Conservation (phyloP, 2,113 vertebrate genomes). For the Colaptes auratus region DNA sequence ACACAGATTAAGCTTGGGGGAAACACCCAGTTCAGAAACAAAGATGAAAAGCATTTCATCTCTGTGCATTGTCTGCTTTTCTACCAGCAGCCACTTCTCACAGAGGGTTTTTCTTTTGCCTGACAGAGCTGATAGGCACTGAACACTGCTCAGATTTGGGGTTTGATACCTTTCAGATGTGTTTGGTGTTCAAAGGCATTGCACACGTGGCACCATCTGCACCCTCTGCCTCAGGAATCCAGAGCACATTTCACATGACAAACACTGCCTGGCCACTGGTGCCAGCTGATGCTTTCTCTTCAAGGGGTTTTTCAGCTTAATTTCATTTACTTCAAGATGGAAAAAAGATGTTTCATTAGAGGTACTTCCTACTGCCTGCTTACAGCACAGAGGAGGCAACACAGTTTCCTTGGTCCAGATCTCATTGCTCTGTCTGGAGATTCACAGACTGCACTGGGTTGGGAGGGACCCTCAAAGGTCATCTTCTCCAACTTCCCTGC, state of each 20-base stretch:
- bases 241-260: neutral
- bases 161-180: constrained; percentile 38
- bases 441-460: neutral
- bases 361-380: neutral
- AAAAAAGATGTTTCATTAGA: neutral
- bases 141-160: neutral
- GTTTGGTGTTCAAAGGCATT: neutral
- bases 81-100: constrained; percentile 9
- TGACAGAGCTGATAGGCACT: neutral
- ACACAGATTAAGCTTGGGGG: neutral
- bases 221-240: neutral
- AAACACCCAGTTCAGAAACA: constrained; percentile 10
- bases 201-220: neutral
- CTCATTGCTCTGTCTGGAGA: neutral
- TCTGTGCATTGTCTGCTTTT: neutral
- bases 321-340: constrained; percentile 4
- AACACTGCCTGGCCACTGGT: neutral
- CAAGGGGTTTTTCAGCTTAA: neutral
- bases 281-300: neutral
- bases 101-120: neutral
- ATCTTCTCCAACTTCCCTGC: neutral
- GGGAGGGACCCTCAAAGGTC: neutral
- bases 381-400: neutral
- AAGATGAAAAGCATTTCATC: constrained; percentile 23
- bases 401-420: neutral